phyloP scores from a whole-genome alignment of 2,888 invertebrate species.

The Odiellus spinosus region DNA sequence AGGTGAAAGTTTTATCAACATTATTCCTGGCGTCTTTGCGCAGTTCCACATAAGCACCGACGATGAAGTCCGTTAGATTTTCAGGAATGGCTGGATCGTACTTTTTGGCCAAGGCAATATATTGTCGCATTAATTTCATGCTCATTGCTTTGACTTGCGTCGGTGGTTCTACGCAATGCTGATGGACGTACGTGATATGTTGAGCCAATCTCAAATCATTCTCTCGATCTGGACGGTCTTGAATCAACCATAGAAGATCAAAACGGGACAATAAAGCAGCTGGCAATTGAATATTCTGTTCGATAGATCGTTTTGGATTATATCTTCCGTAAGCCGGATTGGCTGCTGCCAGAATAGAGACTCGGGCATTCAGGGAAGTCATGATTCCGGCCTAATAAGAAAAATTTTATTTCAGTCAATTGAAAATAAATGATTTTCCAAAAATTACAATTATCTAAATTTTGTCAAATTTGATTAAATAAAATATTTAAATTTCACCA shows the following conservation, averaged over 20 bases:
- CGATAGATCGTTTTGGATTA: slow-evolving; percentile 83
- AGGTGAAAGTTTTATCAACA: slow-evolving; percentile 65
- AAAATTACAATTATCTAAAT: too few species aligned
- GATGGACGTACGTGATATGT: slow-evolving; percentile 95
- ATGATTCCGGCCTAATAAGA: slow-evolving; percentile 75
- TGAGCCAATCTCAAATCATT: slow-evolving; percentile 68
- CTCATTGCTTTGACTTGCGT: slow-evolving; percentile 53
- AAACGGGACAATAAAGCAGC: slow-evolving; percentile 92
- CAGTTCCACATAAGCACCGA: slow-evolving; percentile 45
- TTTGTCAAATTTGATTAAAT: too few species aligned
- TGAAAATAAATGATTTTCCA: too few species aligned
- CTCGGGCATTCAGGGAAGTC: slow-evolving; percentile 93
- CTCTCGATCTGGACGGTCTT: slow-evolving; percentile 50
- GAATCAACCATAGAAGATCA: slow-evolving; percentile 89
- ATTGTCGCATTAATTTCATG: slow-evolving; percentile 84
- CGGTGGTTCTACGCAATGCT: slow-evolving; percentile 73
- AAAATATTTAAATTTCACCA: too few species aligned
- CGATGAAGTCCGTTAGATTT: slow-evolving; percentile 71
- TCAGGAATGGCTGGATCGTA: slow-evolving; percentile 76
- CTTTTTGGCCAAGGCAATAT: slow-evolving; percentile 75
- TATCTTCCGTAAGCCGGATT: slow-evolving; percentile 98
- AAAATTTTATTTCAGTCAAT: not conserved
- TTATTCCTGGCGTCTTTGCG: slow-evolving; percentile 69
- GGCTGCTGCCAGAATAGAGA: slow-evolving; percentile 93
- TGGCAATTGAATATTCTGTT: slow-evolving; percentile 94